Base-by-base conservation (phyloP, 2,888 invertebrate species). In the Tetranychus piercei region DNA sequence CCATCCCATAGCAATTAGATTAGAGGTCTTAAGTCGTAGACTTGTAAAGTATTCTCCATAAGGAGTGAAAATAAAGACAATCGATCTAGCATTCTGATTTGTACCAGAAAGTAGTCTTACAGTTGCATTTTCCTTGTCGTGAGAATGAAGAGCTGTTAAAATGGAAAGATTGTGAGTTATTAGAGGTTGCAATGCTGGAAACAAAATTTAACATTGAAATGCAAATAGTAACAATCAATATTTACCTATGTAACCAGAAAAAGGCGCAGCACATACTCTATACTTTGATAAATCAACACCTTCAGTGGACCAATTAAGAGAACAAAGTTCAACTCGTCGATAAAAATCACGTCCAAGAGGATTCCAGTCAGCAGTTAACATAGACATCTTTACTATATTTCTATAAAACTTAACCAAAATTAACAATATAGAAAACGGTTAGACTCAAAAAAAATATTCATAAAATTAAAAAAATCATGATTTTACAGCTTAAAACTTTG, bases 361-460 rank as follows among this genome's bases (percentile, higher is more conserved):
- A 69, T 69, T 69, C 69, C 69, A 69, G 20, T 69, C 69, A 69
- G 69, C 69, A 23, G 69, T 69, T 11, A 22, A 22, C 69, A 69
- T 9, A 5, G 69, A 23, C 69, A 69, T 69, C 11, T 20, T 69
- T 23, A 23, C 5, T 1, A 67, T 67, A 9, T 55, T 34, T 34
- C 34, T 34, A 34, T 34, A 34, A 34, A 23, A 23, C 23, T 23
- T 23, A 23, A 34, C 34, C 34, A 34, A 34, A 34, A 34, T 34
- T 34, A 34, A 34, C 34, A 34, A 34, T 34, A 34, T 34, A 34
- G 34, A 34, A 34, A 34, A 34, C 34, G 34, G 3, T 34, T 4
- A 34, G 34, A 34, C 5, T 34, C 3, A 34, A 34, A 34, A 34
- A 34, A 34, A 34, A 34, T 4, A 34, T 4, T 34, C 34, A 34